Evolutionary conservation across 2,113 vertebrate genomes (phyloP), one percentile per base, ranked within the genome.

Genomic region (Catharus bicknelli): DNA sequence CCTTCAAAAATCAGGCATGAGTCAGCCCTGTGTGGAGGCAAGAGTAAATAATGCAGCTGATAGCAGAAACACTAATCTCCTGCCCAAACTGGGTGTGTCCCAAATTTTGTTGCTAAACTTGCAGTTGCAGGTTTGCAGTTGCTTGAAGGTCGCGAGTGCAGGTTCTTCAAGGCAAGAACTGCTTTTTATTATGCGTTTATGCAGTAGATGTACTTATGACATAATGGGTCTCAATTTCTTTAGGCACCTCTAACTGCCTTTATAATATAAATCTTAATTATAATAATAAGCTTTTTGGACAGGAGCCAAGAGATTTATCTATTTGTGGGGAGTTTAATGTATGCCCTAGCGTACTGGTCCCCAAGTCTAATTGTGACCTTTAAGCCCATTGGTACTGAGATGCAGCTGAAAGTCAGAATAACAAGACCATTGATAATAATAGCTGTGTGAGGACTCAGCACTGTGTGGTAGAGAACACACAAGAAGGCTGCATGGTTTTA

Each of bases 371-470:
- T 48, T 81, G 55, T 58, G 73, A 72, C 18, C 47, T 83, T 94
- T 86, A 72, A 86, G 72, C 55, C 61, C n/a, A 21, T 73, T 61
- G 17, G 4, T 48, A 48, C 58, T 45, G 48, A 76, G 19, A 55
- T 83, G 30, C 32, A 81, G 47, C 34, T 86, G 40, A 68, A 95
- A 91, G 58, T 86, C 70, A 85, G 55, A 80, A 87, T 66, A 95
- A 72, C 27, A 76, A 53, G 30, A 42, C 16, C 34, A 55, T 62
- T 90, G 69, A 84, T 86, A 82, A 54, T 67, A 84, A 59, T 19
- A 73, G 11, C 32, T 5, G 2, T 73, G 32, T 0, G 2, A 93
- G 42, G 51, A 54, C 55, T 64, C 23, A 76, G 47, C 0, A 0
- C 67, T 15, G 17, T 42, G 34, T 50, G 29, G 27, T 8, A 62